Conservation (phyloP, 1,140 invertebrate genomes). For the Conus ventricosus region DNA sequence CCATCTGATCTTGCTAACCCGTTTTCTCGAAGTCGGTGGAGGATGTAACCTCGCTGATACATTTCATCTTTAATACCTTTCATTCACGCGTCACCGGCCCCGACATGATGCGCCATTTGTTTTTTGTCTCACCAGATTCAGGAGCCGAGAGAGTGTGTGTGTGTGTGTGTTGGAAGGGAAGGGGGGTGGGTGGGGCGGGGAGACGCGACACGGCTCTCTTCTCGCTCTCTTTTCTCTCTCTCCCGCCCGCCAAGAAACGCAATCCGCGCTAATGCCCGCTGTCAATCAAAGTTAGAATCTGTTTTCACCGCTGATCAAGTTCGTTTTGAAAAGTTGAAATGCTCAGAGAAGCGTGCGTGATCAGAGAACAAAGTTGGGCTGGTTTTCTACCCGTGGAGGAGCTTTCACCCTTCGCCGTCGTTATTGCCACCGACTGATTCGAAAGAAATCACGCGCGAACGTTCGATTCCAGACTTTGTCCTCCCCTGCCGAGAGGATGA, state of each 20-base stretch:
- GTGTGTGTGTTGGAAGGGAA: no score
- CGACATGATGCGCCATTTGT: neutral
- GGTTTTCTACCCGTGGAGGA: neutral
- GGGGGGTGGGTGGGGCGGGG: no score
- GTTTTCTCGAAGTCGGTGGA: neutral
- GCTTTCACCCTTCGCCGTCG: neutral
- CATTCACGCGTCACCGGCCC: neutral
- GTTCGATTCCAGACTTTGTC: neutral
- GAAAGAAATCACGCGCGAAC: constrained; percentile 9
- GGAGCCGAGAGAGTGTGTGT: neutral
- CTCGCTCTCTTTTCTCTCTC: neutral
- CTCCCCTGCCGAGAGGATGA: neutral
- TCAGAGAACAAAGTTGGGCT: constrained; percentile 9
- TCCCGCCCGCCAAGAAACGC: neutral
- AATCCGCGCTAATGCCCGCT: neutral
- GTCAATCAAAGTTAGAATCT: constrained; percentile 14
- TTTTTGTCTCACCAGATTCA: neutral
- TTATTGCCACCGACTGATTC: neutral
- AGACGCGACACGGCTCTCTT: neutral
- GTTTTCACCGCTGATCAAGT: neutral
- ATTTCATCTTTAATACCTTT: constrained; percentile 4
- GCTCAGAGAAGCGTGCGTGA: neutral
- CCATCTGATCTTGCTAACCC: neutral
- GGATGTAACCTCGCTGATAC: neutral
- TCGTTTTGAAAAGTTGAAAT: constrained; percentile 2